A percentile compares a stretch with the other conserved stretches of the same genome.
phyloP scores from a whole-genome alignment of 2,797 vertebrate genomes.

The Tinamus major region DNA sequence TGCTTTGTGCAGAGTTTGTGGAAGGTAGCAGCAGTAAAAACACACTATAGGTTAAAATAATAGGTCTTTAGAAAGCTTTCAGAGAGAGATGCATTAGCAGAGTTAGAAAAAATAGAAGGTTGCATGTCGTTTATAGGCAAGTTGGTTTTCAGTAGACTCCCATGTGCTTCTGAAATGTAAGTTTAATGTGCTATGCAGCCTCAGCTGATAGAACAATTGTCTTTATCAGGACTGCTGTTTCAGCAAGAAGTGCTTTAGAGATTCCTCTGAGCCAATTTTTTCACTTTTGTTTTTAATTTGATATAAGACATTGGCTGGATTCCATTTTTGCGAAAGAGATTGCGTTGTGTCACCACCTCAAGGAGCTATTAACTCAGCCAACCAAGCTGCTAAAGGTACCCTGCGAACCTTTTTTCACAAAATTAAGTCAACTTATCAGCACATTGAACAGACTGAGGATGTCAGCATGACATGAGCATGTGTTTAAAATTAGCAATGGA shows the following conservation, averaged over 20 bases:
- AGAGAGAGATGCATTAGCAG: neutral
- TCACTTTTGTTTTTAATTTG: neutral
- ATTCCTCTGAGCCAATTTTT: neutral
- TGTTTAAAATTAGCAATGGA: neutral
- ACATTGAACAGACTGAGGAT: neutral
- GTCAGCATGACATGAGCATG: neutral
- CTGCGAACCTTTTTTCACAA: neutral
- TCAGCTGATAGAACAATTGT: neutral
- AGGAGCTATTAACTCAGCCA: neutral
- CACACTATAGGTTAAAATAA: neutral
- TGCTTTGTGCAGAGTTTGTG: slow-evolving; percentile 24
- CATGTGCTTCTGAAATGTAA: neutral
- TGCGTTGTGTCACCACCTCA: neutral
- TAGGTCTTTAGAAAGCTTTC: slow-evolving; percentile 13
- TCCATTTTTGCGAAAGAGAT: neutral
- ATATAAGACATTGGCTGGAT: neutral
- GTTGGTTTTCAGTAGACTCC: neutral
- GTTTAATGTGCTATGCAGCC: neutral
- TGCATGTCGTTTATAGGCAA: neutral
- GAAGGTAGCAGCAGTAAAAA: neutral
- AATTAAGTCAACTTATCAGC: neutral
- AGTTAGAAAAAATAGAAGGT: neutral
- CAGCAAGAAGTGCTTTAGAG: neutral
- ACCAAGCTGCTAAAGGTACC: neutral
- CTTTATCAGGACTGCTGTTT: neutral